phyloP scores from a whole-genome alignment of 53 echinoderm and acorn worm species.

The Echinometra lucunter region DNA sequence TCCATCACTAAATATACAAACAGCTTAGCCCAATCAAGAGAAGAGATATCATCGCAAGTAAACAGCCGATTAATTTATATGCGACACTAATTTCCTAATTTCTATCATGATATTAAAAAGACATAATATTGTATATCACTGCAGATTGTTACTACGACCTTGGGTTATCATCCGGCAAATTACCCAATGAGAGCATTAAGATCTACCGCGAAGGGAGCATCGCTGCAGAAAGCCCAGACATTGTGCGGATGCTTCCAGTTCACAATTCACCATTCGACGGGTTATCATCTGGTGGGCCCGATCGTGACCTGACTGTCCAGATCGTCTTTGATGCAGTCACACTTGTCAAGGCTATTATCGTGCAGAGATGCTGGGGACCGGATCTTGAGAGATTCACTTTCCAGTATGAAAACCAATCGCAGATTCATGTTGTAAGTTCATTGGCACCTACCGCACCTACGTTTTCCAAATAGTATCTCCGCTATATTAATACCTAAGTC shows the following conservation, averaged over 20 bases:
- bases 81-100: background rate
- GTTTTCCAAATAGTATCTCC: no score
- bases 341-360: slow-evolving; percentile 30
- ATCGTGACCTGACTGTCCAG: background rate
- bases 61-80: no score
- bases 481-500: no score
- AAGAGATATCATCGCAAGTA: no score
- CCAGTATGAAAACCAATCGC: background rate
- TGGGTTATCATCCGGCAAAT: slow-evolving; percentile 32
- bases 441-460: no score
- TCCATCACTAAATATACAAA: no score
- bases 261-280: background rate
- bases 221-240: background rate
- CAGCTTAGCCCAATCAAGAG: no score
- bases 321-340: background rate
- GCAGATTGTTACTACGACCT: slow-evolving; percentile 48
- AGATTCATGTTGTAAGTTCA: slow-evolving; percentile 21
- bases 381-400: slow-evolving; percentile 14
- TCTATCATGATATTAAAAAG: no score
- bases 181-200: slow-evolving; percentile 17
- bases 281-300: background rate
- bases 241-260: slow-evolving; percentile 21
- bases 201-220: background rate
- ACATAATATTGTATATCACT: background rate
- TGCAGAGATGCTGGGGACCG: background rate